These are phyloP conservation scores for Ricordea florida DNA, from an alignment of 92 coral and sea anemone species.

Conservation along the genomic window DNA sequence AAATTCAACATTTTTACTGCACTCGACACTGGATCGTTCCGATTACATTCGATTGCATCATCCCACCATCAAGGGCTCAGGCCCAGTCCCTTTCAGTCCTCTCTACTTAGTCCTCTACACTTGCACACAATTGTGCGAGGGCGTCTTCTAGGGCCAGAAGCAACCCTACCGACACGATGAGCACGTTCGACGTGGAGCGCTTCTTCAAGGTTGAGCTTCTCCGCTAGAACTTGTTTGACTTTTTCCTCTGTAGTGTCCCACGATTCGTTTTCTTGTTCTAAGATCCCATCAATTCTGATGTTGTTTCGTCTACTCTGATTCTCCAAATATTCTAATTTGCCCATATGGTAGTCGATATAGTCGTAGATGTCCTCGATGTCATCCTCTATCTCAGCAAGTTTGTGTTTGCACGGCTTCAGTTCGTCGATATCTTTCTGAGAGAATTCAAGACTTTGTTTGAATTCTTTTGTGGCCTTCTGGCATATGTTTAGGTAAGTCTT, in stretches of 20 bases:
- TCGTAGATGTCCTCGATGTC: not conserved
- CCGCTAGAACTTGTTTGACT: not conserved
- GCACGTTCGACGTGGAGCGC: not conserved
- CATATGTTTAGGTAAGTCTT: not conserved
- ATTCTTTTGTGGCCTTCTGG: not conserved
- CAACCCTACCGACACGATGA: not conserved
- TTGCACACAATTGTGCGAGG: not conserved
- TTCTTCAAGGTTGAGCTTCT: not conserved
- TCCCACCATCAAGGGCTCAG: too few species aligned
- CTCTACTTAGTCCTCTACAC: too few species aligned
- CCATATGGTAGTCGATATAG: not conserved
- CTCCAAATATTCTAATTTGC: not conserved
- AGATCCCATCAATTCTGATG: too few species aligned
- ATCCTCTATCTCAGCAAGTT: not conserved
- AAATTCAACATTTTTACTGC: too few species aligned
- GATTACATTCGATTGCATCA: too few species aligned
- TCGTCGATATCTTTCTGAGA: constrained; percentile 3
- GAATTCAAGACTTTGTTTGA: not conserved
- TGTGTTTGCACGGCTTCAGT: not conserved
- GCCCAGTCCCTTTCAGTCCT: too few species aligned
- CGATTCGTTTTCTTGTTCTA: not conserved
- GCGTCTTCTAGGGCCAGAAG: not conserved
- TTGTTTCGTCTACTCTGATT: too few species aligned
- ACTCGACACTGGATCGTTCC: too few species aligned
- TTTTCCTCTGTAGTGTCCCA: not conserved